Evolutionary conservation across 37 sponge, comb jelly and placozoan genomes (phyloP).

Genomic region (Agelas oroides): DNA sequence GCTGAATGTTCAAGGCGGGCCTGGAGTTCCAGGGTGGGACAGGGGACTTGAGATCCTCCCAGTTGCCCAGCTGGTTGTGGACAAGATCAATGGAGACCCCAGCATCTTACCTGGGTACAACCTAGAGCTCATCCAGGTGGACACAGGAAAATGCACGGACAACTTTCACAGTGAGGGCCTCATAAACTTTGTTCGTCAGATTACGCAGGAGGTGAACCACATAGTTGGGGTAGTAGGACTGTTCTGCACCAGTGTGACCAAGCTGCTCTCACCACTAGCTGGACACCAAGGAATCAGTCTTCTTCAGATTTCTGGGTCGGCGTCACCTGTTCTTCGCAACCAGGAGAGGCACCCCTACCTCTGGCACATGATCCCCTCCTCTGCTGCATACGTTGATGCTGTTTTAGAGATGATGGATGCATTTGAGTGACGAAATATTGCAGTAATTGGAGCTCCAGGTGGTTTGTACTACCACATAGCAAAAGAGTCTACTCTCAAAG

Average conservation of each 20-base stretch:
- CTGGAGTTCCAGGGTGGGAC: constrained; percentile 22
- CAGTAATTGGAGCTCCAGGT: background rate
- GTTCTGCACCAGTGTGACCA: constrained; percentile 4
- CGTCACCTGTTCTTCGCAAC: background rate
- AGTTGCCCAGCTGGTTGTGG: constrained; percentile 38
- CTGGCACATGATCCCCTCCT: too few relatives aligned
- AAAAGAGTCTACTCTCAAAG: too few relatives aligned
- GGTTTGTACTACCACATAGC: background rate
- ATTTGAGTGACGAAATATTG: constrained; percentile 13
- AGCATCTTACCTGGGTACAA: background rate
- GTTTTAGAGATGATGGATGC: background rate
- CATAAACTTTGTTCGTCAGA: background rate
- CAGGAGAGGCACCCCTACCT: background rate
- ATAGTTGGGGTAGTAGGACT: constrained; percentile 19
- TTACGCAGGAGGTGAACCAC: background rate
- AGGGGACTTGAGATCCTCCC: constrained; percentile 46
- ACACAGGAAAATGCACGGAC: background rate
- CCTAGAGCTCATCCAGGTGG: background rate
- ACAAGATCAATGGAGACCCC: constrained; percentile 35
- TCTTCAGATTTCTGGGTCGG: constrained; percentile 26
- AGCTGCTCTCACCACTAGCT: background rate
- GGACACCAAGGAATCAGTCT: background rate
- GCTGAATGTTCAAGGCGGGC: too few relatives aligned
- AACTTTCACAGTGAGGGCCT: background rate
- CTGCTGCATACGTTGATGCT: background rate